Evolutionary conservation across 2,888 invertebrate species (phyloP).

Genomic region (Drosophila kokeensis): DNA sequence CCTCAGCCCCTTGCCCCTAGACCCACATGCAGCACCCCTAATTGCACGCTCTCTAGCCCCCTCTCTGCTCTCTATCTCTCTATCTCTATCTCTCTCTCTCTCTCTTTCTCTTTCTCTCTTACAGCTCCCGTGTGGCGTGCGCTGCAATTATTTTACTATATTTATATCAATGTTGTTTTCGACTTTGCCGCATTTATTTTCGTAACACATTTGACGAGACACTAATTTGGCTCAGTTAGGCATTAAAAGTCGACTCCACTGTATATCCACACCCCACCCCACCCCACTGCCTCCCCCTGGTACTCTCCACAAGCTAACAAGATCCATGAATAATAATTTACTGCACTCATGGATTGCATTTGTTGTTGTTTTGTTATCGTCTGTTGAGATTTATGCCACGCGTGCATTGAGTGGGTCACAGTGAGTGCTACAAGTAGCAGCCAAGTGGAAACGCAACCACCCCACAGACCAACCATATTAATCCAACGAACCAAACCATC

Average conservation of each 20-base stretch:
- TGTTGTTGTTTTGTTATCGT: slow-evolving; percentile 48
- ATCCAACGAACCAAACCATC: slow-evolving; percentile 1
- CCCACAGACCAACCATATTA: background rate
- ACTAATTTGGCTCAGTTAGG: slow-evolving; percentile 56
- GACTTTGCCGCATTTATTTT: slow-evolving; percentile 50
- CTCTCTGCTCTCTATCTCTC: background rate
- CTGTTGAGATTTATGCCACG: slow-evolving; percentile 57
- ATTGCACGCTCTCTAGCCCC: background rate
- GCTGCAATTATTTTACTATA: slow-evolving; percentile 44
- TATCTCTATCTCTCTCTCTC: too few species aligned
- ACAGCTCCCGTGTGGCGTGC: slow-evolving; percentile 15
- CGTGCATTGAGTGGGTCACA: slow-evolving; percentile 44
- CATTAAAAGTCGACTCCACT: slow-evolving; percentile 15
- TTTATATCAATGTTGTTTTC: slow-evolving; percentile 63
- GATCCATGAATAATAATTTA: slow-evolving; percentile 7
- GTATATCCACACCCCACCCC: background rate
- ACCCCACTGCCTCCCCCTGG: background rate
- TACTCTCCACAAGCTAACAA: slow-evolving; percentile 12
- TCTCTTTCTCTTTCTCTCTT: background rate
- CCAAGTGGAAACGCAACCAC: slow-evolving; percentile 1
- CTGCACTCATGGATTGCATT: slow-evolving; percentile 49
- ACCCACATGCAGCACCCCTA: background rate
- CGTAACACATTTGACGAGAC: slow-evolving; percentile 47
- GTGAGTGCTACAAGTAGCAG: slow-evolving; percentile 4
- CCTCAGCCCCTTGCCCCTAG: background rate